Evolutionary conservation across 2,113 vertebrate species (phyloP), one percentile per base, ranked within the genome.

Genomic region (Marmota monax): DNA sequence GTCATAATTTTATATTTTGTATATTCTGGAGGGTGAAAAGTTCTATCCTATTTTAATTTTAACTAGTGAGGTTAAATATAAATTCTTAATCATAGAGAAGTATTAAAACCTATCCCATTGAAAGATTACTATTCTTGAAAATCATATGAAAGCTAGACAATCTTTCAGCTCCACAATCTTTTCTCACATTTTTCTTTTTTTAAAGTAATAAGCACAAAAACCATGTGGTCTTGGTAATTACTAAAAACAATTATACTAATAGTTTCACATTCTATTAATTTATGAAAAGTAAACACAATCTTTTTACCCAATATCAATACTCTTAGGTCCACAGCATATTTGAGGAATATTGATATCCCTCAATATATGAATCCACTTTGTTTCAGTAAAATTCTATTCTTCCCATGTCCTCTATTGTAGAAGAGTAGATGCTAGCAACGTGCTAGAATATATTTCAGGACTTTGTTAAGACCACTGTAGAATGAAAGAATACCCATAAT

Each of bases 61-160:
- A 92, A 82, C 27, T 84, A 65, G 11, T 51, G 5, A 88, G 23
- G 7, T 80, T 96, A 39, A 94, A 63, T 16, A 48, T 84, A 90
- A 84, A 45, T 95, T 89, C 23, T 56, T 96, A 84, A 70, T 90
- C 72, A 42, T 32, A 39, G 45, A 90, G 88, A 93, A 76, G 7
- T 94, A 34, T 93, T 84, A 51, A 61, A 37, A 72, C 20, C 27
- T n/a, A 65, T 63, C 18, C 90, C 18, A 23, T 88, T 94, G 27
- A 61, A 88, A 94, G 61, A 70, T 76, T 79, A 10, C 48, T 94
- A n/a, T 86, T 97, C 65, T 96, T 95, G 51, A 61, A 69, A 93
- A 76, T 96, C 48, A 10, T 95, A 42, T 82, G 92, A n/a, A 94
- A 80, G 32, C 45, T 61, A 94, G 29, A 85, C 37, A 85, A 85